Percentiles rank a stretch among this genome's conserved stretches.
phyloP scores from a whole-genome alignment of 2,888 invertebrate genomes.

The Spisula solida region DNA sequence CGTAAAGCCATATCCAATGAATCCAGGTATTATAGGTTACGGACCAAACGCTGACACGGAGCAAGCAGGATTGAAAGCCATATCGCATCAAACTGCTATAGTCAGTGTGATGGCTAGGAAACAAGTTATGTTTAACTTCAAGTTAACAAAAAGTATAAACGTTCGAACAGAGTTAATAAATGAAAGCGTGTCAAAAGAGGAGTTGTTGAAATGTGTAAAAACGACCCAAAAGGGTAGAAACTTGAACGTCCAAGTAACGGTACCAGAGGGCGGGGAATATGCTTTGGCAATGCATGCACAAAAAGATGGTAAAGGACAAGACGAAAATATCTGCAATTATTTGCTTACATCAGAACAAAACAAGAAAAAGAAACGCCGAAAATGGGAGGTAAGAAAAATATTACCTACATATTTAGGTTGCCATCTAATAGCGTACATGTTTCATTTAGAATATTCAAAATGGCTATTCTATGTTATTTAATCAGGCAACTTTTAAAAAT shows the following conservation, averaged over 20 bases:
- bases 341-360: conserved; percentile 61
- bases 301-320: conserved; percentile 42
- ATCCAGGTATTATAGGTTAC: conserved; percentile 70
- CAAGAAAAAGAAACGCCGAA: conserved; percentile 44
- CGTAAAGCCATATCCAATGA: conserved; percentile 67
- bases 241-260: conserved; percentile 50
- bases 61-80: conserved; percentile 61
- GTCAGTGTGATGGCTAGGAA: conserved; percentile 57
- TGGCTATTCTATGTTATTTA: too few relatives aligned
- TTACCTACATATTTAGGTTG: too few relatives aligned
- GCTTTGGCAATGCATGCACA: conserved; percentile 57
- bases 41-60: conserved; percentile 70
- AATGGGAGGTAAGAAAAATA: conserved; percentile 46
- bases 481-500: too few relatives aligned
- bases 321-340: conserved; percentile 68
- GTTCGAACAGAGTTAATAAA: conserved; percentile 65
- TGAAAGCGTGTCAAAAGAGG: conserved; percentile 58
- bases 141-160: conserved; percentile 56
- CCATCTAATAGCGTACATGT: too few relatives aligned
- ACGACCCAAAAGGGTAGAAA: conserved; percentile 44
- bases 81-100: conserved; percentile 64
- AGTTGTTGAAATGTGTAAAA: conserved; percentile 54
- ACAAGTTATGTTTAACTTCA: conserved; percentile 64
- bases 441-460: too few relatives aligned
- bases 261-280: conserved; percentile 64